Base-by-base conservation (phyloP, 2,888 invertebrate genomes). In the Bembecia ichneumoniformis region DNA sequence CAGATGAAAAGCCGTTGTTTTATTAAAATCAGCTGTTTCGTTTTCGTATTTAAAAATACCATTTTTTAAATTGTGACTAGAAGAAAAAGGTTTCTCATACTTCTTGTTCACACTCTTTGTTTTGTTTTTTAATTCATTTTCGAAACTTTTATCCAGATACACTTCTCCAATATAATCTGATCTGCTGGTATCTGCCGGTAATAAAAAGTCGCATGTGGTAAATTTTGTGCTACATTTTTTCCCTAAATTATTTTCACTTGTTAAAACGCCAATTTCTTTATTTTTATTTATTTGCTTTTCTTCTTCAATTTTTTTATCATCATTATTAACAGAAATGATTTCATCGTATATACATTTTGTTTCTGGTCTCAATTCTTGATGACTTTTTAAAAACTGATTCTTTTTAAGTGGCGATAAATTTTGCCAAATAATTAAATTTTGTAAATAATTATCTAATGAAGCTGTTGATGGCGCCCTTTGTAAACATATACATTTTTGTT, bases 391-490 rank as follows among this genome's bases (percentile, higher is more conserved):
- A 55, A 50, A 72, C 65, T 56, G 50, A 57, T 56, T 74, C 74
- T 28, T 28, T 28, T 28, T 28, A 9, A 28, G 28, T 28, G 28
- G 28, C 9, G 28, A 28, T 28, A 28, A 28, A 28, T 28, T 28
- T 28, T 28, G 28, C 71, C 69, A 72, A 53, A 71, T 68, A 1
- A 58, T 51, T 53, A 83, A 69, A 11, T 62, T 72, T 49, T 72
- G 63, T 46, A 86, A 62, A 48, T 84, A 63, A 52, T 70, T 69
- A 55, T 84, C 74, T 52, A 86, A 69, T 3, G 86, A 86, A 40
- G 72, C 71, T 50, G 66, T 77, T 46, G 86, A 86, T 35, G 84
- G 84, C 3, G 63, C 51, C 64, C 76, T 82, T 58, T 77, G 67
- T 54, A 84, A 80, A 67, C 86, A 84, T 51, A 57, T 58, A 56